Conservation (phyloP, 2,888 invertebrate genomes). For the Lissocephala sabroskyi region DNA sequence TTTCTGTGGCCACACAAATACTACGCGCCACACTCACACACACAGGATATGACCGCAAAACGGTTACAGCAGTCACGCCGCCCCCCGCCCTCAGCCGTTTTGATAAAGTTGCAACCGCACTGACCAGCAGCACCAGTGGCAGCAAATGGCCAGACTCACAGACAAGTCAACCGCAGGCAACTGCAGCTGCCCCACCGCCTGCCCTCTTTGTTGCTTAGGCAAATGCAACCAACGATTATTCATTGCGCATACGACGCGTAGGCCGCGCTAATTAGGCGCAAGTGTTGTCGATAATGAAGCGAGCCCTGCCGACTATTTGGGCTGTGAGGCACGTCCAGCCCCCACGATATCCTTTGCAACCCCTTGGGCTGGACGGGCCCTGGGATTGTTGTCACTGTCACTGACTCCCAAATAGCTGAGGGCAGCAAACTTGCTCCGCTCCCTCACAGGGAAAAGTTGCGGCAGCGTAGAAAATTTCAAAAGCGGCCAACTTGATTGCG, state of each 20-base stretch:
- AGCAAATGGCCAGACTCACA: too few relatives aligned
- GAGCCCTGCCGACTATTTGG: conserved; percentile 36
- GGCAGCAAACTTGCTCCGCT: background rate
- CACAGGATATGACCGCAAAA: too few relatives aligned
- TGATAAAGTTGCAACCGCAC: conserved; percentile 15
- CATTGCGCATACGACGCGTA: conserved; percentile 46
- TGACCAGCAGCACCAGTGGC: background rate
- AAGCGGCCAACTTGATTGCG: conserved; percentile 1
- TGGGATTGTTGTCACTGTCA: background rate
- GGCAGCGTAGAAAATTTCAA: background rate
- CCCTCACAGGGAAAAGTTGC: background rate
- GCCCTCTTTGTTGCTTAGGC: too few relatives aligned
- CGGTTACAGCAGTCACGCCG: too few relatives aligned
- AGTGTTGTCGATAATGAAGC: conserved; percentile 54
- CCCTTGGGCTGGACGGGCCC: conserved; percentile 7
- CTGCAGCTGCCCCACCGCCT: too few relatives aligned
- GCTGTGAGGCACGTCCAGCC: conserved; percentile 51
- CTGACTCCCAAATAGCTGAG: background rate
- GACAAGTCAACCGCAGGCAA: too few relatives aligned
- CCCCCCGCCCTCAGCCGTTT: conserved; percentile 7
- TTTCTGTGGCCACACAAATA: too few relatives aligned
- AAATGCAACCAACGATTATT: conserved; percentile 37
- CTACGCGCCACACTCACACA: too few relatives aligned
- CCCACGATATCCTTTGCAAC: conserved; percentile 9
- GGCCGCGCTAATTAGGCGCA: conserved; percentile 45